Conservation (phyloP, 30 jellyfish, hydroid and myxozoan species). For the Turritopsis dohrnii region DNA sequence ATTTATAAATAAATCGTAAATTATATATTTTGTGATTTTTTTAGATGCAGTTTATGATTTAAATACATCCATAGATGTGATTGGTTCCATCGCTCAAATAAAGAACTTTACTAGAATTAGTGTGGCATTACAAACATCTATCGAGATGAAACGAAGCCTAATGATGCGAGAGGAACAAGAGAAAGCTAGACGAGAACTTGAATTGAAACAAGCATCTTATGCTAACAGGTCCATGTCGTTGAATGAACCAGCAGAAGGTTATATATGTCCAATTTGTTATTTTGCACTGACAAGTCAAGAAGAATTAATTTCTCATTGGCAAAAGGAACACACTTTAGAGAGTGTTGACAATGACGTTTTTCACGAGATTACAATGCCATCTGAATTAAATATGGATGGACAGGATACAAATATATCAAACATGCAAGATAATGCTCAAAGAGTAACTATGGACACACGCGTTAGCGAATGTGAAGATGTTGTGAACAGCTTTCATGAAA, state of each 20-base stretch:
- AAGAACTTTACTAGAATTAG: constrained; percentile 61
- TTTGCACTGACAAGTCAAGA: constrained; percentile 83
- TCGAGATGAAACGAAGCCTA: constrained; percentile 51
- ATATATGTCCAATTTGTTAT: constrained; percentile 92
- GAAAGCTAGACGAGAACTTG: constrained; percentile 41
- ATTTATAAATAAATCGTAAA: no score
- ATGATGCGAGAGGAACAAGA: constrained; percentile 46
- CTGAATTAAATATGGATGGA: background rate
- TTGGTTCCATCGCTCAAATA: constrained; percentile 49
- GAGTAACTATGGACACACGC: background rate
- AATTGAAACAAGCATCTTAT: constrained; percentile 44
- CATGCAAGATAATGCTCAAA: background rate
- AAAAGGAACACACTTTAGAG: constrained; percentile 59
- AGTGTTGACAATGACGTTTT: constrained; percentile 74
- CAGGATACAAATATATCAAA: background rate
- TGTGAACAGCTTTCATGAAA: constrained; percentile 4
- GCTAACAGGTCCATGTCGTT: constrained; percentile 89
- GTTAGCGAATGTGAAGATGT: constrained; percentile 43
- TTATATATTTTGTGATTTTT: background rate
- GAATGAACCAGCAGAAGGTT: constrained; percentile 96
- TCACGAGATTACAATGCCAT: constrained; percentile 53
- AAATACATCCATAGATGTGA: constrained; percentile 60
- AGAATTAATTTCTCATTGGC: constrained; percentile 79
- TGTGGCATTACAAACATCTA: constrained; percentile 81
- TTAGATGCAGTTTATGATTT: constrained; percentile 57